Evolutionary conservation across 2,113 vertebrate genomes (phyloP).

Genomic region (Glaucidium brasilianum): DNA sequence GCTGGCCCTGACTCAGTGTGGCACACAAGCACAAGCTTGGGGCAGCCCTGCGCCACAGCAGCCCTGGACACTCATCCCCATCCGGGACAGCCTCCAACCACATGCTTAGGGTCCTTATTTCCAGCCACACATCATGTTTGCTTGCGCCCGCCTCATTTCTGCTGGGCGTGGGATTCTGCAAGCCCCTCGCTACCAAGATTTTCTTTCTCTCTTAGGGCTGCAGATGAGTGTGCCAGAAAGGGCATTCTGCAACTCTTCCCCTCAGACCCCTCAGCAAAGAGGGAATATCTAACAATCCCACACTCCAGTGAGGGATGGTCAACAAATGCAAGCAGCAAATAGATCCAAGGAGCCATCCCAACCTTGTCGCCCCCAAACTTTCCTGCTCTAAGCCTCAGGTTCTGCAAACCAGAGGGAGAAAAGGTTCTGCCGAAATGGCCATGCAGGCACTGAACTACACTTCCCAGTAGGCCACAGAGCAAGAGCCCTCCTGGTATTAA

Average conservation of each 20-base stretch:
- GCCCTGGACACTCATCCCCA: neutral
- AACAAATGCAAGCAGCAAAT: neutral
- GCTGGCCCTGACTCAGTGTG: neutral
- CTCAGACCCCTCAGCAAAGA: neutral
- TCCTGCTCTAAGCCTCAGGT: neutral
- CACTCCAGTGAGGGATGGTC: neutral
- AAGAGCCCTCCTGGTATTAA: neutral
- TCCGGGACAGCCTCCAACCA: neutral
- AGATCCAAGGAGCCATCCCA: neutral
- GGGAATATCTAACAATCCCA: neutral
- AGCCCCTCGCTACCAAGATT: neutral
- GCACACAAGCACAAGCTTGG: neutral
- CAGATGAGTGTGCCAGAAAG: neutral
- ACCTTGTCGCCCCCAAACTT: neutral
- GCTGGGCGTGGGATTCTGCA: rapidly evolving
- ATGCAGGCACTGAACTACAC: slow-evolving; percentile 2
- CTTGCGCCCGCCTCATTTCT: neutral
- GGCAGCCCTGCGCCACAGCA: rapidly evolving
- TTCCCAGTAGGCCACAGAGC: neutral
- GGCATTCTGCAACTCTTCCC: neutral
- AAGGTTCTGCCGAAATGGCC: neutral
- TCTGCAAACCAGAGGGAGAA: neutral
- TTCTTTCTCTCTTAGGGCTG: neutral
- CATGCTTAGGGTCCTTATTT: neutral
- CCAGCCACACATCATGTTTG: neutral